Conservation (phyloP, 2,113 vertebrate species). For the Empidonax alnorum region DNA sequence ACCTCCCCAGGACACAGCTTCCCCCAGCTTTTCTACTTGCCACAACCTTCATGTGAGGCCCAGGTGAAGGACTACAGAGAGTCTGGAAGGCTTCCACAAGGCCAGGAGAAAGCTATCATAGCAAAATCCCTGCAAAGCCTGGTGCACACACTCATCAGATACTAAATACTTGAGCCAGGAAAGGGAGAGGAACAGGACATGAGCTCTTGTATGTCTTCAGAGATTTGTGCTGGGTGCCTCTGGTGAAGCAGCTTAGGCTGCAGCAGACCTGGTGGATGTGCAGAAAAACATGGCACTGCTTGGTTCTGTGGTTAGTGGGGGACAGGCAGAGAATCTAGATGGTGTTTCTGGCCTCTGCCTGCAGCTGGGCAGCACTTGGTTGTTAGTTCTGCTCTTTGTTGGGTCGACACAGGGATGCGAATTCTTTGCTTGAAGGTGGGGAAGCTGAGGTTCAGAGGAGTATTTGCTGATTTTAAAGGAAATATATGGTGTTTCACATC, state of each 20-base stretch:
- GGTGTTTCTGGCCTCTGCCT: background rate
- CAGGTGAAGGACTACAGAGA: background rate
- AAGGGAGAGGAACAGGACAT: fast-evolving
- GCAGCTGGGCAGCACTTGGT: background rate
- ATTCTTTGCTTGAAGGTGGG: background rate
- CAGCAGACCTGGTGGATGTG: background rate
- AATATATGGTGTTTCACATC: background rate
- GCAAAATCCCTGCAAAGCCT: background rate
- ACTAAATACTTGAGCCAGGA: background rate
- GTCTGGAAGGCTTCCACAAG: background rate
- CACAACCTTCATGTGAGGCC: background rate
- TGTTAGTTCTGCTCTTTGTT: background rate
- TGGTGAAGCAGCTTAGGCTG: background rate
- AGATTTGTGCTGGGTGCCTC: background rate
- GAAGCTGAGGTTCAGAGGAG: background rate
- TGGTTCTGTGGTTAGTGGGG: background rate
- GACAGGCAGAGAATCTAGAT: background rate
- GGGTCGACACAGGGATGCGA: fast-evolving
- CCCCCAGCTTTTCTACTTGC: background rate
- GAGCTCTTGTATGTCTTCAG: background rate
- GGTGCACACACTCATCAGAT: fast-evolving
- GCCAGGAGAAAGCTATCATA: background rate
- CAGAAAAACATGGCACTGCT: background rate
- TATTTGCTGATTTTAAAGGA: background rate
- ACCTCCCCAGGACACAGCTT: fast-evolving